Conservation (phyloP, 2,888 invertebrate genomes). For the Volucella inflata region DNA sequence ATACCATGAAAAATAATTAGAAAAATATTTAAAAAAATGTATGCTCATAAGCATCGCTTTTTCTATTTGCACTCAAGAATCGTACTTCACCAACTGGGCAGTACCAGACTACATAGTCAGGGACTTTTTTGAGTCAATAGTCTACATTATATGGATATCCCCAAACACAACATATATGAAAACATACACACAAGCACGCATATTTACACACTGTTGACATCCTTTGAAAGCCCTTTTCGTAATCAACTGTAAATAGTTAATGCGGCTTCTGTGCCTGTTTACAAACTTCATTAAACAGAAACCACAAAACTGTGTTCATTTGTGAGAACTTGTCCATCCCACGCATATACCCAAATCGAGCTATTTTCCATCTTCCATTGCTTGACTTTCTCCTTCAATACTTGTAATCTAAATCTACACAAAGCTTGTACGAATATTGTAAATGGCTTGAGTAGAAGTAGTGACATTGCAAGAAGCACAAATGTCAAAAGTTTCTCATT, state of each 20-base stretch:
- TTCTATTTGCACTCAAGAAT: slow-evolving; percentile 44
- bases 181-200: slow-evolving; percentile 45
- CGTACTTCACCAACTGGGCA: slow-evolving; percentile 50
- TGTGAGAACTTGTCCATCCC: slow-evolving; percentile 75
- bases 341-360: slow-evolving; percentile 57
- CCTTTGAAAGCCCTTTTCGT: slow-evolving; percentile 61
- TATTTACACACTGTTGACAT: slow-evolving; percentile 61
- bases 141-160: slow-evolving; percentile 41
- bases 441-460: slow-evolving; percentile 6
- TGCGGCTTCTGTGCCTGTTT: slow-evolving; percentile 73
- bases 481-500: slow-evolving; percentile 73
- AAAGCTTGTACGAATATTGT: not conserved
- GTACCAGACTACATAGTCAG: slow-evolving; percentile 36
- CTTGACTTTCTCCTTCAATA: slow-evolving; percentile 40
- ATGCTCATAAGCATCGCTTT: slow-evolving; percentile 34
- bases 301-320: slow-evolving; percentile 75
- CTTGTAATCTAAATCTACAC: not conserved
- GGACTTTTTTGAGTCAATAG: slow-evolving; percentile 64
- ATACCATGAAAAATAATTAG: slow-evolving; percentile 67
- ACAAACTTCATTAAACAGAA: slow-evolving; percentile 74
- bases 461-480: slow-evolving; percentile 54
- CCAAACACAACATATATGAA: not conserved
- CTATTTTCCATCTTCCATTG: slow-evolving; percentile 33
- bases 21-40: slow-evolving; percentile 68
- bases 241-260: slow-evolving; percentile 75